phyloP scores from a whole-genome alignment of 2,888 invertebrate genomes.

The Cerceris ruficornis region DNA sequence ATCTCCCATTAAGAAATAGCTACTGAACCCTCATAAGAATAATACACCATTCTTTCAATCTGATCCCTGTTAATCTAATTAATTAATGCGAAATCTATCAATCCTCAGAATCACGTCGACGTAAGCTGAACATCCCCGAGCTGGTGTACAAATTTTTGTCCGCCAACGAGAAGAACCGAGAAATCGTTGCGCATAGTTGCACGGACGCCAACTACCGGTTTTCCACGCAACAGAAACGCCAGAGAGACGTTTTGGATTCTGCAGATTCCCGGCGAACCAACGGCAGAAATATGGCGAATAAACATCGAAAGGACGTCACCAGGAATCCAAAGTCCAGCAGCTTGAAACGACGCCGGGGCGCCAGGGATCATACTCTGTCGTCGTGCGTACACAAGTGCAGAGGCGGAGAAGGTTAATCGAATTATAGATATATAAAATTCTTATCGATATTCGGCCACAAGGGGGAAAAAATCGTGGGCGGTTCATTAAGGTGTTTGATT shows the following conservation, averaged over 20 bases:
- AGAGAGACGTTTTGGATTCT: constrained; percentile 25
- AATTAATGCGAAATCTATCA: neutral
- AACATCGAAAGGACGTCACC: constrained; percentile 23
- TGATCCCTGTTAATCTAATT: no score
- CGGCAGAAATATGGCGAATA: constrained; percentile 31
- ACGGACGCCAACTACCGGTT: constrained; percentile 11
- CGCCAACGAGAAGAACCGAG: neutral
- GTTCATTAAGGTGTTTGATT: no score
- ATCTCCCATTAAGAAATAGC: no score
- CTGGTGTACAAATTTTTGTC: constrained; percentile 57
- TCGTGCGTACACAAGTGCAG: constrained; percentile 16
- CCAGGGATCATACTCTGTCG: constrained; percentile 22
- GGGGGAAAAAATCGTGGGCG: no score
- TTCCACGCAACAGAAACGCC: constrained; percentile 20
- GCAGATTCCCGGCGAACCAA: constrained; percentile 2
- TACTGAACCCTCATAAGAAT: no score
- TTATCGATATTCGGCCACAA: no score
- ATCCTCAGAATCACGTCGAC: constrained; percentile 38
- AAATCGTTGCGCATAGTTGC: neutral
- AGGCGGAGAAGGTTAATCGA: constrained; percentile 32
- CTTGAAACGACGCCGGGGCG: constrained; percentile 12
- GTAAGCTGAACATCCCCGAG: constrained; percentile 47
- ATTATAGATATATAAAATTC: neutral
- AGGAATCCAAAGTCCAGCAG: constrained; percentile 30
- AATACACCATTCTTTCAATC: no score